Conservation (phyloP, 2,113 vertebrate species). For the Microcebus tavaratra region DNA sequence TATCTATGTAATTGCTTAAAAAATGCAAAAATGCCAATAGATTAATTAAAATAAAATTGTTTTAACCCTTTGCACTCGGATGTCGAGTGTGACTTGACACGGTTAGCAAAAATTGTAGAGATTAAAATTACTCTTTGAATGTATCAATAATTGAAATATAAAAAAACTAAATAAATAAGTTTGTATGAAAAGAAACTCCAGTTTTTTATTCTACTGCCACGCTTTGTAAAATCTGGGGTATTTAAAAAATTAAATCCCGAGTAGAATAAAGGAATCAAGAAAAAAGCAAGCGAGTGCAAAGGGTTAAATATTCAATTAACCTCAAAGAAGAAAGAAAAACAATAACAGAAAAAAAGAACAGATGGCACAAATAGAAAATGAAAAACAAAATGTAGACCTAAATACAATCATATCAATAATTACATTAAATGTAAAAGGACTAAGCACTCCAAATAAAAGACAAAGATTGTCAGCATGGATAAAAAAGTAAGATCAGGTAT, state of each 20-base stretch:
- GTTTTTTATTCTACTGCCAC: no score
- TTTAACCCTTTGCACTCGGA: no score
- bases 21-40: not conserved
- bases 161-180: no score
- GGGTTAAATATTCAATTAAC: not conserved
- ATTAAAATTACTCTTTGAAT: no score
- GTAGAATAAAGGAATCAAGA: no score
- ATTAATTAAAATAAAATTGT: not conserved
- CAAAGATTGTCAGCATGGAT: slow-evolving; percentile 6
- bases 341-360: not conserved
- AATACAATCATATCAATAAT: slow-evolving; percentile 5
- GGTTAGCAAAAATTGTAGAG: no score
- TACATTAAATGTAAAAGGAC: not conserved
- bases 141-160: no score
- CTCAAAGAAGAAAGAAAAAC: not conserved
- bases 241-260: no score
- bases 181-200: no score
- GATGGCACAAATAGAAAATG: not conserved
- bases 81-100: no score
- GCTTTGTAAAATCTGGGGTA: no score
- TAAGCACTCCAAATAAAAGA: slow-evolving; percentile 26
- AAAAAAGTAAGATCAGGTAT: not conserved
- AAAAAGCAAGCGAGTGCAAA: no score
- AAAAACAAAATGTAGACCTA: not conserved
- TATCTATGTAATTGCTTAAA: slow-evolving; percentile 6